Evolutionary conservation across 2,888 invertebrate genomes (phyloP).

Genomic region (Sminthurinus aureus): DNA sequence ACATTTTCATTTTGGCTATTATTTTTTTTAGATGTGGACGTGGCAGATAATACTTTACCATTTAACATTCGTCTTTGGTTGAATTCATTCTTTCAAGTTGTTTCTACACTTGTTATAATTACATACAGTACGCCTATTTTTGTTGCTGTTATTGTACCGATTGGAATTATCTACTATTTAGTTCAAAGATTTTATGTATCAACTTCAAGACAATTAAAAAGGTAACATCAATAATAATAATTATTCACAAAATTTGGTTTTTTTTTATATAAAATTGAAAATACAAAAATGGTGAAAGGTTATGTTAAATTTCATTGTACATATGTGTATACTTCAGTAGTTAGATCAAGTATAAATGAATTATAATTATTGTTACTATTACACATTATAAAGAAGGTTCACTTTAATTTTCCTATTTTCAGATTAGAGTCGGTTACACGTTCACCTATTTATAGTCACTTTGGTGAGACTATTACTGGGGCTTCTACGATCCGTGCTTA

Average conservation of each 20-base stretch:
- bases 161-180: constrained; percentile 82
- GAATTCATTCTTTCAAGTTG: constrained; percentile 43
- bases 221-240: too few species aligned
- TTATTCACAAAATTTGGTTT: too few species aligned
- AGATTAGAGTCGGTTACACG: constrained; percentile 67
- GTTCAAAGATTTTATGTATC: constrained; percentile 72
- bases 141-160: constrained; percentile 79
- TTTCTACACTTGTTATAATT: constrained; percentile 79
- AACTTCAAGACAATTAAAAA: constrained; percentile 68
- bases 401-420: too few species aligned
- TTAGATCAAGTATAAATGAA: too few species aligned
- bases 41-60: constrained; percentile 50
- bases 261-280: too few species aligned
- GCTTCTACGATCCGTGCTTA: constrained; percentile 63
- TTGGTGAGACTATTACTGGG: constrained; percentile 66
- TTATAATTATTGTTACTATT: too few species aligned
- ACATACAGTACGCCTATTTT: constrained; percentile 86
- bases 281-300: too few species aligned
- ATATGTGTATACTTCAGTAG: too few species aligned
- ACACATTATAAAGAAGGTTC: too few species aligned
- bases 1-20: too few species aligned
- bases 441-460: constrained; percentile 69
- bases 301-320: too few species aligned
- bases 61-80: constrained; percentile 49
- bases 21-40: constrained; percentile 48